Percentiles rank a stretch among this genome's conserved stretches.
These are phyloP conservation scores for Amblyopsis rosae DNA, from an alignment of 2,113 vertebrate genomes.

Conservation along the genomic window DNA sequence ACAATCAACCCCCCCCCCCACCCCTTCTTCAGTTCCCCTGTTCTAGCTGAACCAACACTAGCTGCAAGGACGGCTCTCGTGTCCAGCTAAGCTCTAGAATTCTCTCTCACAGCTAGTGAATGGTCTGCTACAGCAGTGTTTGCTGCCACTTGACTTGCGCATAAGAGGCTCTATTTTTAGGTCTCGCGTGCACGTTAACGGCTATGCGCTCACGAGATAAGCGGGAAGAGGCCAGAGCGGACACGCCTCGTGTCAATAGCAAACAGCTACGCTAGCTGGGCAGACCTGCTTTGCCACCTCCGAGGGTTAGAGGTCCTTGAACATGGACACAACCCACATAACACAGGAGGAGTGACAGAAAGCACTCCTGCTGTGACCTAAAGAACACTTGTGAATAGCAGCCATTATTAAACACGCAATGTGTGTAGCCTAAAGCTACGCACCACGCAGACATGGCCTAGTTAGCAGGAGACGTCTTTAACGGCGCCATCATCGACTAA, in stretches of 20 bases:
- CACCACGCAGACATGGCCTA: background rate
- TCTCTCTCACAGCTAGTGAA: background rate
- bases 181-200: background rate
- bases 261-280: constrained; percentile 15
- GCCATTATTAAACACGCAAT: background rate
- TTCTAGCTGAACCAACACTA: constrained; percentile 25
- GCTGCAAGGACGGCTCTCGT: constrained; percentile 28
- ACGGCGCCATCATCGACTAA: background rate
- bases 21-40: constrained; percentile 19
- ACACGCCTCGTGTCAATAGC: constrained; percentile 41
- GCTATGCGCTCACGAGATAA: background rate
- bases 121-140: background rate
- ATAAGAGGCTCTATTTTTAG: constrained; percentile 37
- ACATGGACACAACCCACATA: constrained; percentile 1
- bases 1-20: background rate
- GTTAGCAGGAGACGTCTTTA: background rate
- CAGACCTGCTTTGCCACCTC: constrained; percentile 24
- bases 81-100: background rate
- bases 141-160: background rate
- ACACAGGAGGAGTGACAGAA: constrained; percentile 3
- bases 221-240: constrained; percentile 13
- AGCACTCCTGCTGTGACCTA: background rate
- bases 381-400: constrained; percentile 17
- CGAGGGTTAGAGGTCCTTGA: constrained; percentile 19
- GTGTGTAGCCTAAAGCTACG: background rate